Conservation (phyloP, 2,797 vertebrate genomes). For the Passerculus sandwichensis region DNA sequence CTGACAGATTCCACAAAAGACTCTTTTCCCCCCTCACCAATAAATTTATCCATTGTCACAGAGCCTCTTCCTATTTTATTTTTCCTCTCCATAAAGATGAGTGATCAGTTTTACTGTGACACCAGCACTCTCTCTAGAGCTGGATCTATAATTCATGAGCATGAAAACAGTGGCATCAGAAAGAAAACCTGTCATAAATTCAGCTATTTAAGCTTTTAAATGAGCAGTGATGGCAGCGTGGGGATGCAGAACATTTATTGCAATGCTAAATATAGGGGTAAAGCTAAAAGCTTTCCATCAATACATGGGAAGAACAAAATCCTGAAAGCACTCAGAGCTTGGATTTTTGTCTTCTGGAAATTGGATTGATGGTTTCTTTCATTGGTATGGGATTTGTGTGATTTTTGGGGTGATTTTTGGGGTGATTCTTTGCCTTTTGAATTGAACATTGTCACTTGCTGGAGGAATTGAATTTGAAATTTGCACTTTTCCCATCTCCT, state of each 20-base stretch:
- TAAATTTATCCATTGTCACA: not conserved
- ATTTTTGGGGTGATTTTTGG: not conserved
- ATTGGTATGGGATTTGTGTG: not conserved
- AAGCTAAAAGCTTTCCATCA: constrained; percentile 16
- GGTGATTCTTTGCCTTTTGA: not conserved
- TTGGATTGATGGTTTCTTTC: not conserved
- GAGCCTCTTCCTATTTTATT: not conserved
- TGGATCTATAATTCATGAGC: constrained; percentile 43
- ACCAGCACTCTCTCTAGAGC: not conserved
- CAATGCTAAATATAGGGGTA: constrained; percentile 29
- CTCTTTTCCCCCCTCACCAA: rapidly evolving
- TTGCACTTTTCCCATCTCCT: not conserved
- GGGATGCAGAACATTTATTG: not conserved
- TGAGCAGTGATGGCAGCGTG: not conserved
- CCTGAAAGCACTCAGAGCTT: not conserved
- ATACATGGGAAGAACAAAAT: not conserved
- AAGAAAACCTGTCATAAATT: constrained; percentile 34
- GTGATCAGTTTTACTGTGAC: not conserved
- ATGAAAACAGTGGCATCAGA: constrained; percentile 21
- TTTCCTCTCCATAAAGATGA: not conserved
- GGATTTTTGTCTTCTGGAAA: not conserved
- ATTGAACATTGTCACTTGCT: not conserved
- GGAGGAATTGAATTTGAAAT: not conserved
- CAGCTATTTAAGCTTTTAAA: constrained; percentile 35
- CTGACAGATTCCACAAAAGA: not conserved